phyloP scores from a whole-genome alignment of 2,797 vertebrate genomes.

The Erpetoichthys calabaricus region DNA sequence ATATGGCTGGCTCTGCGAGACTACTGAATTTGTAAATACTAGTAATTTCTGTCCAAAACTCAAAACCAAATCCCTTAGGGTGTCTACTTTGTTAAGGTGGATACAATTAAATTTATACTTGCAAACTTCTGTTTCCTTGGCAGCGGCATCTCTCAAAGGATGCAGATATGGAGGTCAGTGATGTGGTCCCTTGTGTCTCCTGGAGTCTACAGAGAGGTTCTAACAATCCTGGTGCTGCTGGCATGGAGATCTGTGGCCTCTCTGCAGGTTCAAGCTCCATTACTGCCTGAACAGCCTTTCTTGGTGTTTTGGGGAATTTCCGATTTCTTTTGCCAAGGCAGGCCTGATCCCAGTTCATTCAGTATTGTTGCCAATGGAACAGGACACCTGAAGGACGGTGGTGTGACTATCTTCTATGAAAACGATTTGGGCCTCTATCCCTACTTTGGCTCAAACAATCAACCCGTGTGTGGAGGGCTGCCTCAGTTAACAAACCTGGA shows the following conservation, averaged over 20 bases:
- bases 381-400: slow-evolving; percentile 29
- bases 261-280: slow-evolving; percentile 39
- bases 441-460: slow-evolving; percentile 41
- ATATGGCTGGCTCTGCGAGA: no score
- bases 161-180: no score
- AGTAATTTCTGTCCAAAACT: no score
- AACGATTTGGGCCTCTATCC: slow-evolving; percentile 53
- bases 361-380: slow-evolving; percentile 35
- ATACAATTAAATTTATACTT: no score
- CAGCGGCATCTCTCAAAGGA: no score
- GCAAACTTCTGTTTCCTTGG: no score
- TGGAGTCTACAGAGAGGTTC: no score
- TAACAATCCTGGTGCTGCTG: slow-evolving; percentile 24
- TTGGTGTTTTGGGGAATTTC: slow-evolving; percentile 55
- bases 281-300: slow-evolving; percentile 54
- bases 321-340: slow-evolving; percentile 40
- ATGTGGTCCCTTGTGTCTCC: no score
- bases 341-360: slow-evolving; percentile 38
- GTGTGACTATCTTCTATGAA: slow-evolving; percentile 43
- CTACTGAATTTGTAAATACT: no score
- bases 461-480: slow-evolving; percentile 43
- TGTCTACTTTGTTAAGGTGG: no score
- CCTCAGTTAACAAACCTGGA: slow-evolving; percentile 54
- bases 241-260: slow-evolving; percentile 30
- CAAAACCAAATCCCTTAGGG: no score